These are phyloP conservation scores for Anabacerthia variegaticeps DNA, from an alignment of 2,797 vertebrate species.

Conservation along the genomic window DNA sequence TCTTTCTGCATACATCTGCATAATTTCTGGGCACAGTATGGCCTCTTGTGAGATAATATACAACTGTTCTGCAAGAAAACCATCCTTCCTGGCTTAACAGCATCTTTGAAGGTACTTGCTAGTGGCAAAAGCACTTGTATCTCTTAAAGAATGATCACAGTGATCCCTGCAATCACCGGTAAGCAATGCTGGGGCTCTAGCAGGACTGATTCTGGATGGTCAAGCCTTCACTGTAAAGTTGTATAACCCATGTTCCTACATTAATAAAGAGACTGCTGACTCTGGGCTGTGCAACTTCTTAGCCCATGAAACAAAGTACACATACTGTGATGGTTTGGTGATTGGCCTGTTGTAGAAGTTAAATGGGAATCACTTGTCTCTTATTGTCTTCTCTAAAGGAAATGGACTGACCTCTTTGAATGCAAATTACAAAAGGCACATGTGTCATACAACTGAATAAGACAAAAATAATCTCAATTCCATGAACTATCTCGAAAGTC, in stretches of 20 bases:
- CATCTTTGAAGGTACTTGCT: not conserved
- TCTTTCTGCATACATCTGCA: slow-evolving; percentile 7
- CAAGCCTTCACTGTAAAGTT: not conserved
- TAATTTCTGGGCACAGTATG: not conserved
- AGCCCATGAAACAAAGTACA: not conserved
- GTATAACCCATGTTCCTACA: not conserved
- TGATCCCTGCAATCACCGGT: not conserved
- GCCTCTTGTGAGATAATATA: not conserved
- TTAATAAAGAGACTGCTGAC: not conserved
- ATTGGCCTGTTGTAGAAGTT: not conserved
- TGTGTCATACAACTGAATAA: not conserved
- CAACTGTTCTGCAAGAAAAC: not conserved
- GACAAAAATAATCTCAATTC: not conserved
- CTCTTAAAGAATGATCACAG: not conserved
- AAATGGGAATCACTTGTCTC: not conserved
- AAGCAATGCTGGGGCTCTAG: not conserved
- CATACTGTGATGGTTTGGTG: not conserved
- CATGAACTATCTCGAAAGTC: not conserved
- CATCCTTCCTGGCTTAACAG: not conserved
- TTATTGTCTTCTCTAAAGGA: not conserved
- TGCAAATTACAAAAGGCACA: not conserved
- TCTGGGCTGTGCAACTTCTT: not conserved
- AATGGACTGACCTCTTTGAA: not conserved
- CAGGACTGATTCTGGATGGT: not conserved
- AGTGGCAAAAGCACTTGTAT: not conserved